phyloP scores from a whole-genome alignment of 2,888 invertebrate species.

The Eupithecia pulchellata region DNA sequence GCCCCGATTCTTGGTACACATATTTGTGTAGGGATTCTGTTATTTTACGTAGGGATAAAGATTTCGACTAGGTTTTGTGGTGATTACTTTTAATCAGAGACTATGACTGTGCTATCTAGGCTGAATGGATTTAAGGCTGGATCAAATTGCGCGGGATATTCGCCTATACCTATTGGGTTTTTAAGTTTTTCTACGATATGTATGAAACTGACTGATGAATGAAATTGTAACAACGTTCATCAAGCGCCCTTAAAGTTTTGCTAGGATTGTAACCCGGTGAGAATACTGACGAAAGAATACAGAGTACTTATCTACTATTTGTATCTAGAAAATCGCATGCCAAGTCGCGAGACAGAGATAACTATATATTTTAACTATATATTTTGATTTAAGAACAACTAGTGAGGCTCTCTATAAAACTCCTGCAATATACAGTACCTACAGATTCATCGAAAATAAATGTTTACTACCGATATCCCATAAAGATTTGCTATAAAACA shows the following conservation, averaged over 20 bases:
- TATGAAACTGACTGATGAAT: too few species aligned
- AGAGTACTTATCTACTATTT: too few species aligned
- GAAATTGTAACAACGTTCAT: too few species aligned
- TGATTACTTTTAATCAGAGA: background rate
- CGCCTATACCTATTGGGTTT: background rate
- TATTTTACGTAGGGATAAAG: background rate
- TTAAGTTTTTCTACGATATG: background rate
- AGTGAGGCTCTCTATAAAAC: background rate
- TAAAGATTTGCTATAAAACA: slow-evolving; percentile 26
- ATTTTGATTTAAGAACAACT: too few species aligned
- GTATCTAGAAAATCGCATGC: background rate
- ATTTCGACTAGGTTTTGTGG: background rate
- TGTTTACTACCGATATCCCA: slow-evolving; percentile 17
- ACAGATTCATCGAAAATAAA: background rate
- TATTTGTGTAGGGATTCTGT: background rate
- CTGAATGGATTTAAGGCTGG: background rate
- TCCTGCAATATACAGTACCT: background rate
- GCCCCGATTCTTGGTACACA: background rate
- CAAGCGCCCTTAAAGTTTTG: too few species aligned
- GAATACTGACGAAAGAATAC: too few species aligned
- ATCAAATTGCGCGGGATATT: background rate
- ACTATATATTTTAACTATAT: background rate
- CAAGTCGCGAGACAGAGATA: background rate
- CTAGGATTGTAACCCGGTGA: background rate
- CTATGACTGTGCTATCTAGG: background rate